Base-by-base conservation (phyloP, 2,797 vertebrate genomes). In the Fistularia tabacaria region DNA sequence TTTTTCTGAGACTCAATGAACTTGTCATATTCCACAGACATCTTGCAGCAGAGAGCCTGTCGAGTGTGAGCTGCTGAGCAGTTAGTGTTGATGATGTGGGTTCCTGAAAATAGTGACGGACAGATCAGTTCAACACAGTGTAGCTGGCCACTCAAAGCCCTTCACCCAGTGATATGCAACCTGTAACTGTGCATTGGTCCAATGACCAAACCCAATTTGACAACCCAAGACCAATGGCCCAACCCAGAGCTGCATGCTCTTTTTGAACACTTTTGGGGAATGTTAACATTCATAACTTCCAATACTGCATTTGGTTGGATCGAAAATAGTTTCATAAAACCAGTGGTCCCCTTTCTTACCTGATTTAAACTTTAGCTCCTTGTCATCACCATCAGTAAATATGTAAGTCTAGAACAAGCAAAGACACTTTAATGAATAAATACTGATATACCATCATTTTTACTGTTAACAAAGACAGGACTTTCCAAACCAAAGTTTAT, bases 11-110 rank as follows among this genome's bases (percentile, higher is more conserved):
- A 99, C 80, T 95, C 93, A 1, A 99, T 92, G 87, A 98, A 99
- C 69, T 94, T 96, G 83, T 99, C 97, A 0, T 99, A 99, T 69
- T 99, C 97, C 77, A 99, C 97, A 0, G 97, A 93, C 97, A 99
- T 99, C 91, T 99, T 99, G 85, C 97, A 99, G 87, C 95, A 98
- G 38, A 99, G 88, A 1, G 96, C 96, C 86, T 97, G 96, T 8
- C 96, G 92, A 0, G 93, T 97, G 74, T 96, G 95, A 51, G 93
- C 93, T 0, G 96, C 93, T 0, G 96, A 97, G 72, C 97, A 99
- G 85, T 99, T 99, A n/a, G 97, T 99, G 86, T 99, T 98, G 88
- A 99, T 91, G 71, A 97, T 66, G 49, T 91, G 93, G 44, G 77
- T 81, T 6, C 94, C 97, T 99, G 54, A 25, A 9, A 25, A 25